These are phyloP conservation scores for Drosophila tristis DNA, from an alignment of 1,140 invertebrate species.

Conservation along the genomic window DNA sequence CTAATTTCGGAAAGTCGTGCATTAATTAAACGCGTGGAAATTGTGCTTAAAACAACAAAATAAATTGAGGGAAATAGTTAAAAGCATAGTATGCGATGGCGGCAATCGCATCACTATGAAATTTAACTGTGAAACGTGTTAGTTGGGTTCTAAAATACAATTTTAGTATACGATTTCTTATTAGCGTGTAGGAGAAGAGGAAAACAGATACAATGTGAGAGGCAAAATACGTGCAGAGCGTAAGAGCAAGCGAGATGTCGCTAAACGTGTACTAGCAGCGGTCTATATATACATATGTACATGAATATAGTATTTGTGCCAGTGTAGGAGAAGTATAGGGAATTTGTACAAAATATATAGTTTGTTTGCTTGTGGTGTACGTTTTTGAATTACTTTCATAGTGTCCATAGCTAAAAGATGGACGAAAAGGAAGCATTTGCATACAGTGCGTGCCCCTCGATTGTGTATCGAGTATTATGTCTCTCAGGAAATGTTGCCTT, in stretches of 20 bases:
- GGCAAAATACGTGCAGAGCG: constrained; percentile 59
- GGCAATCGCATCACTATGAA: constrained; percentile 54
- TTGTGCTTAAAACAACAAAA: constrained; percentile 61
- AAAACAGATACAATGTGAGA: constrained; percentile 74
- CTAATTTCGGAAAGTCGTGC: constrained; percentile 6
- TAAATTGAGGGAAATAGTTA: constrained; percentile 51
- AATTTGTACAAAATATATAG: constrained; percentile 65
- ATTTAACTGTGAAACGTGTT: constrained; percentile 67
- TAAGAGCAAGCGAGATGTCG: constrained; percentile 67
- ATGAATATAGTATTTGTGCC: constrained; percentile 55
- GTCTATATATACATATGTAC: constrained; percentile 64
- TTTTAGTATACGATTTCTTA: constrained; percentile 64
- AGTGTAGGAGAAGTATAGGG: constrained; percentile 58
- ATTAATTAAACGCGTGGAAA: constrained; percentile 49
- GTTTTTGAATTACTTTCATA: constrained; percentile 30
- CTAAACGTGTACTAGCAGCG: constrained; percentile 71
- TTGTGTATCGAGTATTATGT: neutral
- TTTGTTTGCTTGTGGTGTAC: constrained; percentile 21
- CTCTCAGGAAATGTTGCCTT: neutral
- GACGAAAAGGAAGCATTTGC: constrained; percentile 16
- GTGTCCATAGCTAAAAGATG: neutral
- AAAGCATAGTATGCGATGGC: constrained; percentile 40
- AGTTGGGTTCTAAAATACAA: constrained; percentile 55
- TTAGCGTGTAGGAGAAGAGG: constrained; percentile 75
- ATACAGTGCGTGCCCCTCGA: neutral